A percentile compares a stretch with the other conserved stretches of the same genome.
Evolutionary conservation across 2,113 vertebrate species (phyloP).

Genomic region (Hippocampus comes): DNA sequence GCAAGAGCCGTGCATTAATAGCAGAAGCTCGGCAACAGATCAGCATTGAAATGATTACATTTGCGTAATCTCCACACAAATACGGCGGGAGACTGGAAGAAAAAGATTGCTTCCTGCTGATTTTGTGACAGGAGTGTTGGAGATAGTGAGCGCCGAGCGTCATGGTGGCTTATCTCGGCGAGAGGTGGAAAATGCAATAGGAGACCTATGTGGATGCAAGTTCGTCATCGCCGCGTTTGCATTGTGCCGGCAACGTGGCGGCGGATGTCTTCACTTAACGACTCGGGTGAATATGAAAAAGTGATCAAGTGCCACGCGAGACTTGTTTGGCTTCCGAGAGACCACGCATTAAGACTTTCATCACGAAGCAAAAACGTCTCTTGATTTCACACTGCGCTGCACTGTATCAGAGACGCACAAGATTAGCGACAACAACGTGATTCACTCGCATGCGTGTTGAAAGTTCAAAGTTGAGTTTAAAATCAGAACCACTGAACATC

Average conservation of each 20-base stretch:
- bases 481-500: no score
- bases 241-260: neutral
- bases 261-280: constrained; percentile 2
- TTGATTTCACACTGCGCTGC: no score
- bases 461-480: no score
- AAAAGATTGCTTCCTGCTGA: constrained; percentile 9
- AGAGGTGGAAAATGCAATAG: constrained; percentile 25
- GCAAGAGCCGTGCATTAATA: neutral
- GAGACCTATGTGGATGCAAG: constrained; percentile 21
- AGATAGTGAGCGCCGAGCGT: constrained; percentile 17
- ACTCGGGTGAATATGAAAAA: neutral
- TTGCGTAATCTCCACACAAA: constrained; percentile 1
- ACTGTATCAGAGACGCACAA: no score
- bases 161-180: constrained; percentile 16
- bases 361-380: neutral
- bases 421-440: no score
- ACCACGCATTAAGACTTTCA: neutral
- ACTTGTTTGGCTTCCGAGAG: neutral
- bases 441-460: no score
- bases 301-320: neutral
- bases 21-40: neutral
- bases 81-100: neutral
- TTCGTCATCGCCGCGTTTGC: constrained; percentile 24
- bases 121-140: constrained; percentile 24
- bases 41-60: constrained; percentile 8